phyloP scores from a whole-genome alignment of 2,888 invertebrate species.

The Lutraria lutraria region DNA sequence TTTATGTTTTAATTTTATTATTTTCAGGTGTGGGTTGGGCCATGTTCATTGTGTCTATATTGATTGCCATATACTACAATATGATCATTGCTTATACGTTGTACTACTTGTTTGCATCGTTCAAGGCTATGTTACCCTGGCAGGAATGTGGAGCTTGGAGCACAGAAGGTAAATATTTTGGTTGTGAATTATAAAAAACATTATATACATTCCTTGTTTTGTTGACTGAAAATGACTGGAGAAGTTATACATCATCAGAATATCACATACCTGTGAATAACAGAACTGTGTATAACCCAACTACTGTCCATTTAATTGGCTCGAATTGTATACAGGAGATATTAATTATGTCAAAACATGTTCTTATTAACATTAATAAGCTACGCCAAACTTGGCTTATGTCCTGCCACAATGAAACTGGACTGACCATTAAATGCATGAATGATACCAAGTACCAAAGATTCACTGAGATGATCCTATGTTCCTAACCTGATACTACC shows the following conservation, averaged over 20 bases:
- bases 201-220: background rate
- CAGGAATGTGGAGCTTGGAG: conserved; percentile 87
- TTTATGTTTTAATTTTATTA: background rate
- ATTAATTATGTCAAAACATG: too few species aligned
- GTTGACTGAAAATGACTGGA: background rate
- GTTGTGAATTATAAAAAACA: background rate
- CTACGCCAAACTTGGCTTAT: too few species aligned
- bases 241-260: background rate
- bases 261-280: background rate
- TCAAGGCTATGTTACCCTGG: conserved; percentile 87
- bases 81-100: conserved; percentile 88
- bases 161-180: conserved; percentile 82
- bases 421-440: too few species aligned
- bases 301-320: background rate
- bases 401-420: too few species aligned
- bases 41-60: conserved; percentile 88
- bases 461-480: too few species aligned
- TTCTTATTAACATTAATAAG: too few species aligned
- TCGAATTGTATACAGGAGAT: background rate
- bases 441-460: too few species aligned
- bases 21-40: conserved; percentile 81
- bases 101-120: conserved; percentile 88
- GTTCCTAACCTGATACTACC: too few species aligned
- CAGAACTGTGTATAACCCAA: background rate
- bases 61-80: conserved; percentile 88